Conservation (phyloP, 2,888 invertebrate genomes). For the Rhorus exstirpatorius region DNA sequence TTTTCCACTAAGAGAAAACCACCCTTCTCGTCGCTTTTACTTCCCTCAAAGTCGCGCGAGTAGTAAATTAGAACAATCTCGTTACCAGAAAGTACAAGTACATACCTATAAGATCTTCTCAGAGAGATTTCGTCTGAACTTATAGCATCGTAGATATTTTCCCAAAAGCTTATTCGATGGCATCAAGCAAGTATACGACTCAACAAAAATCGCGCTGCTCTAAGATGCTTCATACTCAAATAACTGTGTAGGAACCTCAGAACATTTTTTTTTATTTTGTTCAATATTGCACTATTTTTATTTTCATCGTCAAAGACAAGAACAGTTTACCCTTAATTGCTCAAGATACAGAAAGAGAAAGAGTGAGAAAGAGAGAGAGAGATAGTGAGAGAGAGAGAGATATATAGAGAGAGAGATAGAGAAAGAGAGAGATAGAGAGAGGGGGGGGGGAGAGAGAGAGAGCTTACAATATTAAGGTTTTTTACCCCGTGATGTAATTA, state of each 20-base stretch:
- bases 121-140: constrained; percentile 22
- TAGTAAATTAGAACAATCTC: constrained; percentile 58
- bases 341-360: constrained; percentile 23
- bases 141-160: constrained; percentile 48
- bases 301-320: constrained; percentile 10
- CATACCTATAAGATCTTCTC: constrained; percentile 18
- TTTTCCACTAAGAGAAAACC: constrained; percentile 56
- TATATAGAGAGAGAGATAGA: too few relatives aligned
- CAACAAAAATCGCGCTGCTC: background rate
- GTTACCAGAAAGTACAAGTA: constrained; percentile 44
- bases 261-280: constrained; percentile 8
- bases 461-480: constrained; percentile 16
- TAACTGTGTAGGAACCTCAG: too few relatives aligned
- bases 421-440: too few relatives aligned
- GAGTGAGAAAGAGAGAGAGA: constrained; percentile 17
- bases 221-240: too few relatives aligned
- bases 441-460: background rate
- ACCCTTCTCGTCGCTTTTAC: constrained; percentile 47
- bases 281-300: background rate
- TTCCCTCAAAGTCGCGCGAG: constrained; percentile 51
- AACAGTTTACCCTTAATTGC: constrained; percentile 39
- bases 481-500: constrained; percentile 25
- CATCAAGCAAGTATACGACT: background rate
- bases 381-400: too few relatives aligned
- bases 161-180: constrained; percentile 40